A percentile compares a stretch with the other conserved stretches of the same genome.
Evolutionary conservation across 2,113 vertebrate genomes (phyloP).

Genomic region (Ranitomeya imitator): DNA sequence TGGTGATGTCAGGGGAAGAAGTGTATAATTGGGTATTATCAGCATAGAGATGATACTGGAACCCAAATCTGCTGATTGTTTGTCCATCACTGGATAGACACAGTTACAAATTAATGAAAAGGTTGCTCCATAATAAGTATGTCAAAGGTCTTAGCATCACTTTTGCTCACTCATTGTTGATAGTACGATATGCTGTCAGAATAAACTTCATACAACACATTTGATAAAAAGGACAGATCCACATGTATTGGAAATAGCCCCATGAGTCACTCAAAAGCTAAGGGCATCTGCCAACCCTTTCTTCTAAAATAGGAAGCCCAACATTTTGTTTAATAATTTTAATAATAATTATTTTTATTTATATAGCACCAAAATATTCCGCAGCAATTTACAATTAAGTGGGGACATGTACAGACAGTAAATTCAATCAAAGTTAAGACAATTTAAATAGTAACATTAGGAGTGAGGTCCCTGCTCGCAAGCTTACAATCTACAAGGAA

Average conservation of each 20-base stretch:
- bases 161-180: background rate
- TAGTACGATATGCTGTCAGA: conserved; percentile 1
- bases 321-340: background rate
- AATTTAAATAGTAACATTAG: too few relatives aligned
- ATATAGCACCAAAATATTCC: too few relatives aligned
- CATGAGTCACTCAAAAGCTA: background rate
- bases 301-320: background rate
- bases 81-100: background rate
- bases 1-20: too few relatives aligned
- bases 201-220: background rate
- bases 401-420: too few relatives aligned
- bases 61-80: too few relatives aligned
- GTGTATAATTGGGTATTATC: too few relatives aligned
- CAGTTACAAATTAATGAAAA: background rate
- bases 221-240: background rate
- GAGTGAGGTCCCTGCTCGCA: too few relatives aligned
- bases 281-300: background rate
- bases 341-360: too few relatives aligned
- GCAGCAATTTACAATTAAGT: too few relatives aligned
- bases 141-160: background rate
- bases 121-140: background rate
- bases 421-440: too few relatives aligned
- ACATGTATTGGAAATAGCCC: background rate
- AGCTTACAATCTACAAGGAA: too few relatives aligned
- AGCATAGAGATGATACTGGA: too few relatives aligned